Base-by-base conservation (phyloP, 2,113 vertebrate species). In the Loxodonta africana region DNA sequence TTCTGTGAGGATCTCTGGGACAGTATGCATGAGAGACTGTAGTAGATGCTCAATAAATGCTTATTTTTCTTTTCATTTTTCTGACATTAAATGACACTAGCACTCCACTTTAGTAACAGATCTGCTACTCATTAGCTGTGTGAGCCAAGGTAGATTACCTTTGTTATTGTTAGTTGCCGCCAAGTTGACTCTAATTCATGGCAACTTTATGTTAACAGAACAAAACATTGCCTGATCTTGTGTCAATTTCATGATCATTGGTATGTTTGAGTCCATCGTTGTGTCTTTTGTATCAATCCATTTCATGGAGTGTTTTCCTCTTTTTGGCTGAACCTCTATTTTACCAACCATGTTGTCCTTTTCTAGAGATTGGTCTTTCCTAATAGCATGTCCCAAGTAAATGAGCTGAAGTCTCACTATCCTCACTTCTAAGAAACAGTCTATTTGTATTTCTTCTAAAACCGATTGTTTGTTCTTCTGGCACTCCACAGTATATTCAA, bases 1-100 rank as follows among this genome's bases (percentile, higher is more conserved):
- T 96, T 88, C 41, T 60, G 18, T 44, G n/a, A 89, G n/a, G 71
- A 44, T 90, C 48, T 77, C 46, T 90, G 78, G 73, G n/a, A 83
- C 84, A 92, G 73, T 10, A 30, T 46, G 30, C 26, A 33, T 76
- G 78, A 94, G 26, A 81, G n/a, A 0, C 2, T n/a, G n/a, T 2
- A 46, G 37, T 20, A 69, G 44, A 81, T 81, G n/a, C 21, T 73
- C 48, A 77, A 53, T 77, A 46, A 73, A 53, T 77, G 23, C 90
- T 74, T 81, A 21, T 57, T 30, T 65, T 80, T 37, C 10, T 62
- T 90, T 92, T 69, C 11, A 71, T 91, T 94, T 76, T 4, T 53
- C 83, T 87, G 17, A 88, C 57, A 60, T 94, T 17, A 87, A 93
- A 83, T 26, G 11, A 62, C 69, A 62, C 77, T 46, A 65, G 18